A percentile compares a stretch with the other conserved stretches of the same genome.
phyloP scores from a whole-genome alignment of 1,140 invertebrate genomes.

The Drosophila guanche region DNA sequence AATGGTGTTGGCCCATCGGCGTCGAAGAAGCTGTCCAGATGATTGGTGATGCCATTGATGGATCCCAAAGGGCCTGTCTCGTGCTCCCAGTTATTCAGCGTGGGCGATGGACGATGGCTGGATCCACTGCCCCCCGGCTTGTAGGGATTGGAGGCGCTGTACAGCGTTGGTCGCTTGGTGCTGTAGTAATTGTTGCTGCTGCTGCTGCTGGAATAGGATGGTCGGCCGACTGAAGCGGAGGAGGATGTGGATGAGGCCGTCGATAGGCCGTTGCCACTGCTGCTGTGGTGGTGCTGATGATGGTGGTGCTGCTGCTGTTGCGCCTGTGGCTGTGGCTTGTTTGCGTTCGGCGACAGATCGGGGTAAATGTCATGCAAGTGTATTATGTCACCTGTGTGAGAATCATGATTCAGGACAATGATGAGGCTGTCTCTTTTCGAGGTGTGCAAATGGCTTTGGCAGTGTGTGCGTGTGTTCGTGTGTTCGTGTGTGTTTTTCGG shows the following conservation, averaged over 20 bases:
- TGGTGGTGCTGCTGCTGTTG: constrained; percentile 41
- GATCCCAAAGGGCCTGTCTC: constrained; percentile 61
- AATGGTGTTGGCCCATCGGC: constrained; percentile 40
- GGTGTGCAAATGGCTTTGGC: too few relatives aligned
- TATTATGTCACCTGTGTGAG: constrained; percentile 83
- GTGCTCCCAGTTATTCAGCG: constrained; percentile 75
- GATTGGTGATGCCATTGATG: constrained; percentile 72
- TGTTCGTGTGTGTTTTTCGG: background rate
- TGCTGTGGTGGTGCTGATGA: constrained; percentile 48
- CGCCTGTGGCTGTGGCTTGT: constrained; percentile 60
- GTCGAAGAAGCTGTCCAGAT: constrained; percentile 81
- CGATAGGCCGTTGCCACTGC: constrained; percentile 61
- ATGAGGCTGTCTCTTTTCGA: constrained; percentile 41
- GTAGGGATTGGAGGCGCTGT: constrained; percentile 52
- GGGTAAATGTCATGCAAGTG: constrained; percentile 83
- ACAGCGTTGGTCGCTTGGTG: constrained; percentile 71
- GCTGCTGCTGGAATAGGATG: constrained; percentile 61
- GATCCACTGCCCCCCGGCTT: constrained; percentile 52
- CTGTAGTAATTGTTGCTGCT: constrained; percentile 67
- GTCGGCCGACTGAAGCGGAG: constrained; percentile 40
- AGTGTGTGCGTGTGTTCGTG: background rate
- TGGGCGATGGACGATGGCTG: constrained; percentile 36
- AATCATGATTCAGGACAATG: constrained; percentile 46
- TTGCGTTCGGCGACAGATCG: constrained; percentile 67
- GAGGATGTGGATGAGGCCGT: constrained; percentile 51